Evolutionary conservation across 2,797 vertebrate genomes (phyloP), one percentile per base, ranked within the genome.

Genomic region (Falco biarmicus): DNA sequence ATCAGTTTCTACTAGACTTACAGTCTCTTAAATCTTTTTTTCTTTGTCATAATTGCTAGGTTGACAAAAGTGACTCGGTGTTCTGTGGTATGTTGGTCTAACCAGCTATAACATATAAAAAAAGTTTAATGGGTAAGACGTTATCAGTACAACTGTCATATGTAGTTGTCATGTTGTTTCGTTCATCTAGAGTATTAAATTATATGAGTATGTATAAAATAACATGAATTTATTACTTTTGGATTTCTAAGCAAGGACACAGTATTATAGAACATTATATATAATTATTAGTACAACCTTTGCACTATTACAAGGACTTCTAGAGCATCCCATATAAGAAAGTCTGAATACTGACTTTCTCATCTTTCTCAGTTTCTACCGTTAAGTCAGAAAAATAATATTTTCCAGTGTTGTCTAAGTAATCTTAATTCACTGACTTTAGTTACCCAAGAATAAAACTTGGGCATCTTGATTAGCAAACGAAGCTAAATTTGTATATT

Each of bases 1-100:
- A 81, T 97, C 92, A 84, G 32, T 96, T 97, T 97, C 92, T 96
- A 29, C 91, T 81, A 80, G 57, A 78, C 84, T 97, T 80, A 66
- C 31, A 94, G 60, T 29, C 78, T 93, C 61, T 95, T 87, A 80
- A 77, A 63, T 85, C 22, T 21, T 92, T 91, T 73, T 41, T 86
- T 28, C 65, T 95, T 60, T 77, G 19, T 93, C 65, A 31, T 92
- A 96, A 93, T 73, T 96, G 84, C 71, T 53, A 65, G 76, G 29
- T 84, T 95, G 87, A 95, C 84, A 89, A 71, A 70, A 91, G 32
- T 69, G 90, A 91, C 10, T 53, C 39, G 70, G 45, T 84, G 48
- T 87, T 86, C 89, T 94, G 56, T 85, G 45, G 68, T 75, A 8
- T 77, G 50, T 95, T 83, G 63, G 75, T 95, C 73, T 93, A 93